These are phyloP conservation scores for Eugnorisma glareosa DNA, from an alignment of 2,888 invertebrate genomes.

Conservation along the genomic window DNA sequence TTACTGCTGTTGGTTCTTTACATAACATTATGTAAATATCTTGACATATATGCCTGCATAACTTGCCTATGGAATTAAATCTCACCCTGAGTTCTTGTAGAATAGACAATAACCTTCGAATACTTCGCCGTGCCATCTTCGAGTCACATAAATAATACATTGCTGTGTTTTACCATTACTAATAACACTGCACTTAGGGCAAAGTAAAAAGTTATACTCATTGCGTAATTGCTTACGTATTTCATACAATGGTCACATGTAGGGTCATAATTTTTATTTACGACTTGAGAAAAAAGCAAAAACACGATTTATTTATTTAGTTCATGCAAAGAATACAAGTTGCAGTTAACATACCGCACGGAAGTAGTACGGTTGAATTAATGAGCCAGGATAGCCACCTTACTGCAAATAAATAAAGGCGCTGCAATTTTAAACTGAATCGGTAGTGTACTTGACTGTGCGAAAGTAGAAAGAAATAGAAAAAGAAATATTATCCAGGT, in stretches of 20 bases:
- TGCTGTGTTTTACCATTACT: slow-evolving; percentile 18
- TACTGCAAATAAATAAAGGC: neutral
- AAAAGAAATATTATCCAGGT: too few relatives aligned
- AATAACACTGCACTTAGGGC: neutral
- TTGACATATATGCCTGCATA: slow-evolving; percentile 24
- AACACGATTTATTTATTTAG: neutral
- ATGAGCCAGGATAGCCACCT: neutral
- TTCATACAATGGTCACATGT: neutral
- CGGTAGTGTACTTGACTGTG: neutral
- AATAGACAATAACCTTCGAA: slow-evolving; percentile 48
- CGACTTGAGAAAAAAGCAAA: neutral
- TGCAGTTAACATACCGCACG: neutral
- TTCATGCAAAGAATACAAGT: neutral
- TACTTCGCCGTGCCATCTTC: slow-evolving; percentile 42
- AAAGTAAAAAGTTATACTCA: slow-evolving; percentile 2
- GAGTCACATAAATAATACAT: slow-evolving; percentile 24
- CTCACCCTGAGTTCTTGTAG: slow-evolving; percentile 48
- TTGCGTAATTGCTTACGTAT: slow-evolving; percentile 6
- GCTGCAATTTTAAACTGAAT: neutral
- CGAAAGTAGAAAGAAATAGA: neutral
- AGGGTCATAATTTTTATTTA: neutral
- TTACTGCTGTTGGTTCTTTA: slow-evolving; percentile 1
- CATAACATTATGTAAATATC: slow-evolving; percentile 32
- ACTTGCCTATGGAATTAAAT: slow-evolving; percentile 44
- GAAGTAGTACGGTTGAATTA: neutral